phyloP scores from a whole-genome alignment of 2,797 vertebrate genomes.

The Zalophus californianus region DNA sequence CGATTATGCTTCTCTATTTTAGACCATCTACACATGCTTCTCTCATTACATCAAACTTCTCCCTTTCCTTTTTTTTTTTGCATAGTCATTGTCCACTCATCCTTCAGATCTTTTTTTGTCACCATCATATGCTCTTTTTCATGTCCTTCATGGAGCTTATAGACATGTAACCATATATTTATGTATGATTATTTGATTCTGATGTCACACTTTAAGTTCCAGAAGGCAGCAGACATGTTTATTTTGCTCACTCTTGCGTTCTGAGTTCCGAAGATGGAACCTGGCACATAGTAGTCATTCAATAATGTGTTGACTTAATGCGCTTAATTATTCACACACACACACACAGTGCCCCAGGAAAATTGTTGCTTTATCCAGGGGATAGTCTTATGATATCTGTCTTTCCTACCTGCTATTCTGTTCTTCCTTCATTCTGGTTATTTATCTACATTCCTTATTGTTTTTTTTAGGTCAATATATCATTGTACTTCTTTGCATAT shows the following conservation, averaged over 20 bases:
- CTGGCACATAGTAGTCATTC: not conserved
- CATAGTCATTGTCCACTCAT: not conserved
- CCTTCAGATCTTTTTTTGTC: not conserved
- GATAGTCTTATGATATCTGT: not conserved
- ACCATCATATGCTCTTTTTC: not conserved
- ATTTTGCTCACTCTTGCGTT: slow-evolving; percentile 11
- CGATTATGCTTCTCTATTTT: not conserved
- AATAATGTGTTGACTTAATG: not conserved
- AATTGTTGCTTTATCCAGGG: not conserved
- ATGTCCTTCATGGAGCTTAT: not conserved
- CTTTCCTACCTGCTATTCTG: not conserved
- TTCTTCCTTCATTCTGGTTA: not conserved
- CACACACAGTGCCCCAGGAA: not conserved
- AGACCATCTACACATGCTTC: not conserved
- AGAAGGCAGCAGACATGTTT: not conserved
- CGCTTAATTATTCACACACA: not conserved
- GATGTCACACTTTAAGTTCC: not conserved
- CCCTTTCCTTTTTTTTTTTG: not conserved
- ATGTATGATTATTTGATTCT: not conserved
- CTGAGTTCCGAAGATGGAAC: not conserved
- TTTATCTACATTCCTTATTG: not conserved
- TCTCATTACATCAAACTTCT: not conserved
- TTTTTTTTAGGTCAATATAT: not conserved
- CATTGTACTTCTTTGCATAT: not conserved
- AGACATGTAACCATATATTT: not conserved